phyloP scores from a whole-genome alignment of 2,797 vertebrate species.

The Urocyon cinereoargenteus region DNA sequence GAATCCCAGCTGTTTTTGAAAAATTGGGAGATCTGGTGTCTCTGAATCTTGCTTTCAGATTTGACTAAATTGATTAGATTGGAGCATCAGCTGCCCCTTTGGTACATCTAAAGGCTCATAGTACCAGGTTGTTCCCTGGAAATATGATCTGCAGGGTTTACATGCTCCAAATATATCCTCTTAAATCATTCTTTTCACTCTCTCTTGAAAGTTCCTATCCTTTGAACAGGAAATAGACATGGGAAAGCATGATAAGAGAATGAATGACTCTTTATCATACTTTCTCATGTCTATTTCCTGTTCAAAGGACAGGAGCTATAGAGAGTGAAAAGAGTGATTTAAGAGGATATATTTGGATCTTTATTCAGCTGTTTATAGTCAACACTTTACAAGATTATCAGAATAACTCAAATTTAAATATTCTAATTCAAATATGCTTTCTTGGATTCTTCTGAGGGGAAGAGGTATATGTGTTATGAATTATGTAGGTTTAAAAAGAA shows the following conservation, averaged over 20 bases:
- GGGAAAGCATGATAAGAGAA: conserved; percentile 4
- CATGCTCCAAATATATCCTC: background rate
- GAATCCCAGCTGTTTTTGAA: conserved; percentile 20
- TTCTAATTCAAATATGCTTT: background rate
- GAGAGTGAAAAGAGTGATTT: conserved; percentile 51
- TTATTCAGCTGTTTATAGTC: conserved; percentile 6
- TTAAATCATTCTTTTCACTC: conserved; percentile 58
- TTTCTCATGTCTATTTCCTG: conserved; percentile 26
- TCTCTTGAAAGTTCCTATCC: background rate
- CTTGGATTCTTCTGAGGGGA: conserved; percentile 17
- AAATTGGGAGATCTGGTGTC: background rate
- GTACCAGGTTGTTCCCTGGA: background rate
- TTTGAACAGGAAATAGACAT: background rate
- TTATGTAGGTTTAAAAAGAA: background rate
- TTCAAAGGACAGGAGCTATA: conserved; percentile 16
- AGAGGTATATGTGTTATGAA: background rate
- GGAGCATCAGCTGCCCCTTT: background rate
- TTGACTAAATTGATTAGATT: background rate
- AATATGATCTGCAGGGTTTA: background rate
- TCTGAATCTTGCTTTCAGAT: background rate
- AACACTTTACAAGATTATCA: background rate
- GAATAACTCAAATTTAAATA: conserved; percentile 25
- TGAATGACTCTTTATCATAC: background rate
- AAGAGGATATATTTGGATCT: conserved; percentile 34
- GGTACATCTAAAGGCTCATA: background rate